phyloP scores from a whole-genome alignment of 2,797 vertebrate genomes.

The Pangasius macronema region DNA sequence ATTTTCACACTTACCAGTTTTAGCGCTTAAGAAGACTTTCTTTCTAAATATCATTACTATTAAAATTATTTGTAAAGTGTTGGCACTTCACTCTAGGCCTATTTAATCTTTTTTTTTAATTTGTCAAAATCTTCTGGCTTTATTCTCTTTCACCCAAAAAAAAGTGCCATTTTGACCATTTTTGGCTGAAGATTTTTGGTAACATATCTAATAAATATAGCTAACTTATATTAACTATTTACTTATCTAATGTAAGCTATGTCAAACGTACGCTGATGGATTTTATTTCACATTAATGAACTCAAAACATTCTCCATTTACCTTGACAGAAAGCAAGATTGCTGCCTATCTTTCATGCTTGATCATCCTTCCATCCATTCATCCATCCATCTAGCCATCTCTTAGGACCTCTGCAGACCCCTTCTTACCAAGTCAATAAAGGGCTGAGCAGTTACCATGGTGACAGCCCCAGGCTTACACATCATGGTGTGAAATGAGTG shows the following conservation, averaged over 20 bases:
- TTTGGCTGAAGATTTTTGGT: too few relatives aligned
- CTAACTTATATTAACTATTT: not conserved
- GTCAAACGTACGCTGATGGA: not conserved
- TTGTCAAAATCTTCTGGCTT: not conserved
- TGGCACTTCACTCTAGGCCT: not conserved
- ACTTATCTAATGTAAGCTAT: not conserved
- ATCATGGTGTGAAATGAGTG: slow-evolving; percentile 15
- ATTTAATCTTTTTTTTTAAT: not conserved
- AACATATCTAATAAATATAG: too few relatives aligned
- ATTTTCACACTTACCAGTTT: not conserved
- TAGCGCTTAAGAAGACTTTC: not conserved
- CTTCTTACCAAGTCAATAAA: slow-evolving; percentile 29
- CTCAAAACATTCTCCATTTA: not conserved
- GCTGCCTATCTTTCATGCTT: not conserved
- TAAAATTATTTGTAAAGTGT: not conserved
- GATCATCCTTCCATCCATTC: not conserved
- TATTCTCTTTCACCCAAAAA: too few relatives aligned
- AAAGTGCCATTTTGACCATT: too few relatives aligned
- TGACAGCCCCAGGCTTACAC: slow-evolving; percentile 46
- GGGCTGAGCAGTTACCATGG: slow-evolving; percentile 46
- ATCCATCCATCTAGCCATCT: not conserved
- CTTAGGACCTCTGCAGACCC: slow-evolving; percentile 3
- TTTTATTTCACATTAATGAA: not conserved
- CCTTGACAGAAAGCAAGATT: not conserved
- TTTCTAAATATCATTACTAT: too few relatives aligned